Evolutionary conservation across 2,113 vertebrate genomes (phyloP).

Genomic region (Ascaphus truei): DNA sequence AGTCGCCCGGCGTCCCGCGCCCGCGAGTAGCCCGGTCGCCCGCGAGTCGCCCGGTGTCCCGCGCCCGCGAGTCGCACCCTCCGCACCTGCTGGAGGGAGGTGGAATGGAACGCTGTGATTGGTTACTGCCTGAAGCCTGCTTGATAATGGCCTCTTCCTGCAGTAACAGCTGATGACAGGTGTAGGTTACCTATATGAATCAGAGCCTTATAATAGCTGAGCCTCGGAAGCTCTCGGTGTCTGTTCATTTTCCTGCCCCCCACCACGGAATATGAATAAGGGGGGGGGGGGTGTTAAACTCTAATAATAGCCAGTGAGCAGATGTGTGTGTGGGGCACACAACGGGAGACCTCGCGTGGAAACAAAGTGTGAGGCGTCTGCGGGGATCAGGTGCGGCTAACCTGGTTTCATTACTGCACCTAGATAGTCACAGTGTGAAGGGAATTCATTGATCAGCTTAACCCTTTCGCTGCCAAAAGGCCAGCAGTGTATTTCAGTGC

Average conservation of each 20-base stretch:
- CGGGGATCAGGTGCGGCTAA: too few relatives aligned
- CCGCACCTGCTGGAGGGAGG: neutral
- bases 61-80: too few relatives aligned
- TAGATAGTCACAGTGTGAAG: too few relatives aligned
- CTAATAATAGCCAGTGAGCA: neutral
- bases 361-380: neutral
- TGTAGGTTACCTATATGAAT: neutral
- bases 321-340: neutral
- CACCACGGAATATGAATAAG: neutral
- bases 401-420: too few relatives aligned
- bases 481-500: too few relatives aligned
- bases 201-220: neutral
- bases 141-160: neutral
- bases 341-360: too few relatives aligned
- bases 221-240: neutral
- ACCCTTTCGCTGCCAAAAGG: too few relatives aligned
- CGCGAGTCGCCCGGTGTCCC: neutral
- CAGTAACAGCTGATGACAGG: constrained; percentile 20
- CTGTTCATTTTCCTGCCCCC: constrained; percentile 2
- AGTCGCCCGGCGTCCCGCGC: neutral
- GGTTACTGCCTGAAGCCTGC: neutral
- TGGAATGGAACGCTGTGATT: neutral
- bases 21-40: neutral
- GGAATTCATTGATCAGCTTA: too few relatives aligned
- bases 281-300: neutral